Base-by-base conservation (phyloP, 1,140 invertebrate species). In the Sycobia sp. region DNA sequence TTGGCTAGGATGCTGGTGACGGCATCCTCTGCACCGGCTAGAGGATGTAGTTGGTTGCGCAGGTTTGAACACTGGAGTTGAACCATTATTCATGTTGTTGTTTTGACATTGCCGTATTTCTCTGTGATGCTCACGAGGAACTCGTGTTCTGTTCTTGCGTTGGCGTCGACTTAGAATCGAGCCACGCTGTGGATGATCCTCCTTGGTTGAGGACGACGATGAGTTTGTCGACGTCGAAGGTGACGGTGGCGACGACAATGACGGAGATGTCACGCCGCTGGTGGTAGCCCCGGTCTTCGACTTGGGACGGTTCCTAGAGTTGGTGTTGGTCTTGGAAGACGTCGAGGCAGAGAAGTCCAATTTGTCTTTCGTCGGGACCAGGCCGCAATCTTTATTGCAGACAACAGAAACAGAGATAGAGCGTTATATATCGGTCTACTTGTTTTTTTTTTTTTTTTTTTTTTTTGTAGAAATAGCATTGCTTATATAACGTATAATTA, bases 81-180 rank as follows among this genome's bases (percentile, higher is more conserved):
- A n/a, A n/a, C n/a, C n/a, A n/a, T n/a, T 14, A 14, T 11, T n/a
- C 9, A 10, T n/a, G 41, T 27, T 2, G 22, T 47, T 11, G 4
- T 10, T 23, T 25, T 25, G 9, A 23, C 18, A 16, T 22, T 39
- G 54, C 54, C 65, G 59, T 29, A 57, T 10, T 29, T 47, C 55
- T 11, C 66, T 66, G 9, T 68, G 69, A 39, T 74, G 71, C 4
- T 81, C 79, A 1, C 75, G 67, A 0, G 70, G 68, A 16, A 64
- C 72, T 22, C 78, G 68, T 0, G 74, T 75, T 4, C 77, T 71
- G 60, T 85, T 84, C 57, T 82, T 83, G 14, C 77, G 76, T 54
- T 83, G 81, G 5, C 82, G 65, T 4, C 82, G 70, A 34, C 71
- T 77, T 47, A 82, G 67, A 4, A 60, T 67, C 8, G 69, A n/a